Evolutionary conservation across 2,797 vertebrate genomes (phyloP), one percentile per base, ranked within the genome.

Genomic region (Vespertilio murinus): DNA sequence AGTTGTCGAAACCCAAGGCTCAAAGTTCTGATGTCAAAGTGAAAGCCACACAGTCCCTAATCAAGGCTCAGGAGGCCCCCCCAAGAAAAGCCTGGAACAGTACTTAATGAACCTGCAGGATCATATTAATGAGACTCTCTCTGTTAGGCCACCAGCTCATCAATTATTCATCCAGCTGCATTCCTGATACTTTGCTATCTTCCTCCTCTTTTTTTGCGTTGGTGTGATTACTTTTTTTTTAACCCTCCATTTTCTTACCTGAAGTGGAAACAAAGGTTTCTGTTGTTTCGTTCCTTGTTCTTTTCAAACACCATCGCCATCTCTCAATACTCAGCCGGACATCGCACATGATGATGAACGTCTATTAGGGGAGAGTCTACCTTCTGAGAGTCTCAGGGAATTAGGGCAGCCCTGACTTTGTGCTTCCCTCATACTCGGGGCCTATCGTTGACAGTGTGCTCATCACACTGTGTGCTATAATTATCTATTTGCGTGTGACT

Each of bases 101-200:
- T 97, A 97, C 97, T 98, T 98, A 98, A 98, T 98, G 98, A 98
- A 98, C 97, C 98, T 97, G 97, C 97, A 98, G 97, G 97, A 98
- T 97, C 96, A 98, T 98, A 98, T 98, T 98, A 98, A 98, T 98
- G 98, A 98, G 98, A 97, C 95, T 96, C 97, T 96, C 97, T 96
- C 97, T 96, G 67, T 95, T 97, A 98, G 97, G 97, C 98, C 97
- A 98, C 97, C 96, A 97, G 97, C 97, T 98, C 98, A 98, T 99
- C 98, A 98, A 98, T 99, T 98, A 99, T 99, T 99, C 97, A 98
- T 98, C 95, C 78, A 93, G 96, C 97, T 97, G 95, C 98, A 84
- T 78, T 98, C 97, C 97, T 97, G 95, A 93, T 97, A 97, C 96
- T 98, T 98, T 97, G 93, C 96, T 97, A 77, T 97, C 97, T 98